A percentile compares a stretch with the other conserved stretches of the same genome.
phyloP scores from a whole-genome alignment of 2,888 invertebrate genomes.

The Dascillus cervinus region DNA sequence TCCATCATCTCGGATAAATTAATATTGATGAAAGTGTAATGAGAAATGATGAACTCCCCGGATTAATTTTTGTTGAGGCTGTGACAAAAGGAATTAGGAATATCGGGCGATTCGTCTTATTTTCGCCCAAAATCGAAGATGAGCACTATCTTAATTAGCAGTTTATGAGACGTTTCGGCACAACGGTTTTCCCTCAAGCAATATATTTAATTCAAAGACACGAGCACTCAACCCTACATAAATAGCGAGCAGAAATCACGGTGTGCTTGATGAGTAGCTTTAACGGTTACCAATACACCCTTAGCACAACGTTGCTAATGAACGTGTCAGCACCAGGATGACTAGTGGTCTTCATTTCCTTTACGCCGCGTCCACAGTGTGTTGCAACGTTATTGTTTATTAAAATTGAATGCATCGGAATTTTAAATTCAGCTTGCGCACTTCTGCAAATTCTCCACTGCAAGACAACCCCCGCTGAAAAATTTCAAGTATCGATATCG shows the following conservation, averaged over 20 bases:
- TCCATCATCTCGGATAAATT: conserved; percentile 19
- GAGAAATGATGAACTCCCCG: conserved; percentile 21
- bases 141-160: no score
- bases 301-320: conserved; percentile 24
- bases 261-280: conserved; percentile 15
- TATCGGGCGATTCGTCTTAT: no score
- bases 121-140: no score
- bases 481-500: no score
- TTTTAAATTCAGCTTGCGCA: no score
- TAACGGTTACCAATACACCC: conserved; percentile 16
- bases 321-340: conserved; percentile 32
- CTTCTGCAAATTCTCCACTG: no score
- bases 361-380: conserved; percentile 7
- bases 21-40: conserved; percentile 27
- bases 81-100: conserved; percentile 11
- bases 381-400: conserved; percentile 5
- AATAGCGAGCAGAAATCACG: conserved; percentile 29
- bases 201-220: conserved; percentile 25
- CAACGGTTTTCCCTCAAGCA: no score
- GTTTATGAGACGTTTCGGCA: no score
- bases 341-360: conserved; percentile 34
- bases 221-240: conserved; percentile 19
- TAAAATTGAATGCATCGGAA: conserved; percentile 5
- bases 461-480: no score
- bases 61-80: conserved; percentile 20